phyloP scores from a whole-genome alignment of 2,113 vertebrate species.

The Hemiprocne comata region DNA sequence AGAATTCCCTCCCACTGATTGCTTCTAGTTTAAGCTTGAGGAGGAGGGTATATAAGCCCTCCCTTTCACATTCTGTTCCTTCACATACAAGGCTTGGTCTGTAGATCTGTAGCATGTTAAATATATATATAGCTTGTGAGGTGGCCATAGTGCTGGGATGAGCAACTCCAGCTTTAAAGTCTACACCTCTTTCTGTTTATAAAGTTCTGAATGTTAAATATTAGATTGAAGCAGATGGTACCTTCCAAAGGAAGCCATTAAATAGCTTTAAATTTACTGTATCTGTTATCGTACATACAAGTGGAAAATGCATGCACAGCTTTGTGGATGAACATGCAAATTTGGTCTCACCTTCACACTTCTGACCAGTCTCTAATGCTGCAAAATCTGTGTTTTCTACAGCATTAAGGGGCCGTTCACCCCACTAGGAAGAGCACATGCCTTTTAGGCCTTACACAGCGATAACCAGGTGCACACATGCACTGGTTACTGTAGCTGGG shows the following conservation, averaged over 20 bases:
- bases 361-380: neutral
- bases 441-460: neutral
- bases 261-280: neutral
- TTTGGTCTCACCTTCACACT: neutral
- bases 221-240: constrained; percentile 17
- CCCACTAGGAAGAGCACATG: neutral
- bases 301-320: neutral
- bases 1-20: constrained; percentile 68
- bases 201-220: constrained; percentile 78
- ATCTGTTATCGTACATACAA: neutral
- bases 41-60: constrained; percentile 46
- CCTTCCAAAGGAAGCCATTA: constrained; percentile 3
- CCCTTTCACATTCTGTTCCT: constrained; percentile 33
- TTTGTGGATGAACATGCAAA: neutral
- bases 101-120: constrained; percentile 57
- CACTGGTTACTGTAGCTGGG: neutral
- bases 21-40: constrained; percentile 70
- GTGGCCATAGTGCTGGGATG: constrained; percentile 85
- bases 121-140: constrained; percentile 74
- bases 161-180: constrained; percentile 73
- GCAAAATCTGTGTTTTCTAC: neutral
- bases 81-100: constrained; percentile 57
- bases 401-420: neutral
- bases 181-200: constrained; percentile 80
- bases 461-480: neutral